Percentiles rank a stretch among this genome's conserved stretches.
Conservation (phyloP, 1,140 invertebrate species). For the fruit fly (Drosophila melanogaster) region Release_6_plus_ISO1_MT NC_004354.4:18561001-18561500, state of each 20-base stretch:
- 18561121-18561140: no score
- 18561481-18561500: slow-evolving; percentile 9
- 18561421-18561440: slow-evolving; percentile 32
- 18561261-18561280: slow-evolving; percentile 24
- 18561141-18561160: neutral
- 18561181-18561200: neutral
- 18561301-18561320: neutral
- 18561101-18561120: no score
- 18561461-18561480: no score
- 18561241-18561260: slow-evolving; percentile 45
- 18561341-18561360: slow-evolving; percentile 84
- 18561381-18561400: slow-evolving; percentile 30
- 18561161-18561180: neutral
- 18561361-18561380: slow-evolving; percentile 79
- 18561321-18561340: slow-evolving; percentile 57
- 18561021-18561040: slow-evolving; percentile 1
- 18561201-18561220: no score
- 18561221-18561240: slow-evolving; percentile 27
- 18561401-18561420: slow-evolving; percentile 55
- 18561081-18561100: no score
- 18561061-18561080: neutral
- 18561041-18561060: neutral
- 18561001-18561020: neutral
- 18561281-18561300: neutral
- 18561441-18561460: neutral